A percentile compares a stretch with the other conserved stretches of the same genome.
Evolutionary conservation across 2,797 vertebrate genomes (phyloP).

Genomic region (Enteromius argenteus): DNA sequence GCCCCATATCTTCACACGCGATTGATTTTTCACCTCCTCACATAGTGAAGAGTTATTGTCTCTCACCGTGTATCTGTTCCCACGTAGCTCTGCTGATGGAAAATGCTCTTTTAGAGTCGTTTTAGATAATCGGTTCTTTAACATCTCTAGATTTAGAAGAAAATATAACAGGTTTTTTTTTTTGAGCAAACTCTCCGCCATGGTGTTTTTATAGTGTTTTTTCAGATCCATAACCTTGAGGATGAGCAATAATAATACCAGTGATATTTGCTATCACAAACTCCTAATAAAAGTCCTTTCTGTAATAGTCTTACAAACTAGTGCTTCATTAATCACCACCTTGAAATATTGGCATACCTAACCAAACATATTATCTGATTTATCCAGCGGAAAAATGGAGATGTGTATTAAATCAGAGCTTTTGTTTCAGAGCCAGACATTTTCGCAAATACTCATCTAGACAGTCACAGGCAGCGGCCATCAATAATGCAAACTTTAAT

Average conservation of each 20-base stretch:
- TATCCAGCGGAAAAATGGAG: slow-evolving; percentile 14
- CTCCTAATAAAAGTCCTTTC: background rate
- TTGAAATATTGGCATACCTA: background rate
- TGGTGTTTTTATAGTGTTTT: background rate
- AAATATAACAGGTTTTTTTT: background rate
- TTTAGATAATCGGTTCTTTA: background rate
- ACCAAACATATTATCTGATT: slow-evolving; percentile 2
- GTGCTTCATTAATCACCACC: slow-evolving; percentile 12
- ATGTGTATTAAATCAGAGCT: slow-evolving; percentile 32
- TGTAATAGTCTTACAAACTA: background rate
- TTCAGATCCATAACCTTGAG: background rate
- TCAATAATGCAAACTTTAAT: slow-evolving; percentile 54
- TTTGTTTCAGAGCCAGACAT: slow-evolving; percentile 18
- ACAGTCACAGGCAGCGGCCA: slow-evolving; percentile 1
- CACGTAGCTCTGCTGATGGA: background rate
- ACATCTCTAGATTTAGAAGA: background rate
- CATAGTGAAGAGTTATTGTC: background rate
- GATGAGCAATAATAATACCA: background rate
- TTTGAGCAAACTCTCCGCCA: background rate
- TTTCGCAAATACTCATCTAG: slow-evolving; percentile 23
- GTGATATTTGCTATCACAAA: background rate
- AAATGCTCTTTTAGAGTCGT: background rate
- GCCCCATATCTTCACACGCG: background rate
- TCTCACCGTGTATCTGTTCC: background rate
- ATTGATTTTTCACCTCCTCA: background rate